phyloP scores from a whole-genome alignment of 2,113 vertebrate species.

The Rhea pennata region DNA sequence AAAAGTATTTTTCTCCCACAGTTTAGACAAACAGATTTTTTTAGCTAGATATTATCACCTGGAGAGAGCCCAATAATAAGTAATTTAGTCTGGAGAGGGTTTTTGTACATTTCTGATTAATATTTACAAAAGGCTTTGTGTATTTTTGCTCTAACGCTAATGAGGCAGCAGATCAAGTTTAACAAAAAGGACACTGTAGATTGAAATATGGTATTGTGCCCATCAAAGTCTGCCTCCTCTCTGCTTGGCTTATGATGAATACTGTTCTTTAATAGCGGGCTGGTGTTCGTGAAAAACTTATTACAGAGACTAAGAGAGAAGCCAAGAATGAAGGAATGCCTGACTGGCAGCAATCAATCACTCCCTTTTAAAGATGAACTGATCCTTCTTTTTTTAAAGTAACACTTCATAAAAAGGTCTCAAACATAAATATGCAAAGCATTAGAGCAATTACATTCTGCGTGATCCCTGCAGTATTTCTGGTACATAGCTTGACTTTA shows the following conservation, averaged over 20 bases:
- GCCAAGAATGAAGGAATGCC: constrained; percentile 85
- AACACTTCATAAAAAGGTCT: constrained; percentile 78
- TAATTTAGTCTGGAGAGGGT: constrained; percentile 64
- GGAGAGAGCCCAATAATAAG: constrained; percentile 72
- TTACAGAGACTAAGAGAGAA: constrained; percentile 83
- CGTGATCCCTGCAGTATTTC: constrained; percentile 62
- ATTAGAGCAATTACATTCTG: constrained; percentile 63
- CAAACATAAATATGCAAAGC: constrained; percentile 77
- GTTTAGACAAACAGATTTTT: constrained; percentile 68
- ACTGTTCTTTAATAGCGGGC: constrained; percentile 89
- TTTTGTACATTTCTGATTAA: constrained; percentile 74
- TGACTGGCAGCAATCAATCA: constrained; percentile 97
- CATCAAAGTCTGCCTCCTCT: constrained; percentile 84
- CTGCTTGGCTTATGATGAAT: constrained; percentile 92
- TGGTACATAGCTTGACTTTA: constrained; percentile 46
- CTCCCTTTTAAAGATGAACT: constrained; percentile 80
- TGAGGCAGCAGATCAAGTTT: constrained; percentile 72
- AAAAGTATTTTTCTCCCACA: constrained; percentile 60
- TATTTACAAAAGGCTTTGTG: constrained; percentile 80
- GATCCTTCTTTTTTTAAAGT: constrained; percentile 77
- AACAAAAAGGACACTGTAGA: constrained; percentile 93
- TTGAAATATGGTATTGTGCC: constrained; percentile 88
- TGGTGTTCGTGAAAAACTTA: constrained; percentile 88
- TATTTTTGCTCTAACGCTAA: constrained; percentile 75
- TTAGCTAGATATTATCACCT: constrained; percentile 72